A percentile compares a stretch with the other conserved stretches of the same genome.
Evolutionary conservation across 2,113 vertebrate species (phyloP).

Genomic region (Labrus mixtus): DNA sequence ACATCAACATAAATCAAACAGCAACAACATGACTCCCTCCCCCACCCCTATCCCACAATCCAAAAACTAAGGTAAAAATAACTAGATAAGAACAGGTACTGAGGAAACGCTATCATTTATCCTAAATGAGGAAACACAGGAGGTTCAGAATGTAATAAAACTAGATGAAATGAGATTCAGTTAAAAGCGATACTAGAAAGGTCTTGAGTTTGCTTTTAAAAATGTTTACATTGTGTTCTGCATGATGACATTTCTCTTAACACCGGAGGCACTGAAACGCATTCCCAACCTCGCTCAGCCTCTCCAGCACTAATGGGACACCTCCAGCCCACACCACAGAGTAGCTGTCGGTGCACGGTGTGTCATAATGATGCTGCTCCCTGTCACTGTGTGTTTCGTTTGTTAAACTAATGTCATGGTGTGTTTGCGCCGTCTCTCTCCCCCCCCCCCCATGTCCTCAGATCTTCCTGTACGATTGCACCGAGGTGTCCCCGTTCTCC

Average conservation of each 20-base stretch:
- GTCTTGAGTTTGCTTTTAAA: too few species aligned
- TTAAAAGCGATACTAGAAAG: too few species aligned
- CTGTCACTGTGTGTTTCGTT: conserved; percentile 23
- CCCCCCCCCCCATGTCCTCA: conserved; percentile 63
- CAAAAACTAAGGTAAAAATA: too few species aligned
- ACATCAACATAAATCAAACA: too few species aligned
- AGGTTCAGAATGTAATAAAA: too few species aligned
- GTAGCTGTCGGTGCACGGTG: conserved; percentile 33
- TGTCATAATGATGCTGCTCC: conserved; percentile 48
- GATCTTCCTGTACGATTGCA: conserved; percentile 99
- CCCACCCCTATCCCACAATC: too few species aligned
- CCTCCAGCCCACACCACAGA: conserved; percentile 56
- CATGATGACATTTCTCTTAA: conserved; percentile 68
- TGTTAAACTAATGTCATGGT: neutral
- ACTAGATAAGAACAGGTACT: too few species aligned
- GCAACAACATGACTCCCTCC: too few species aligned
- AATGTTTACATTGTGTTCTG: too few species aligned
- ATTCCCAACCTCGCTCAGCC: conserved; percentile 51
- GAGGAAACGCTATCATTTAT: too few species aligned
- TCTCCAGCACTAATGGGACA: conserved; percentile 69
- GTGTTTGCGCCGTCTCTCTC: conserved; percentile 2
- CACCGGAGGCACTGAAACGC: conserved; percentile 55
- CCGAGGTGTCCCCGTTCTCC: conserved; percentile 97
- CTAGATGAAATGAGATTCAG: too few species aligned
- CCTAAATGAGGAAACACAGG: too few species aligned